These are phyloP conservation scores for Silurus glanis DNA, from an alignment of 2,113 vertebrate genomes.

Conservation along the genomic window DNA sequence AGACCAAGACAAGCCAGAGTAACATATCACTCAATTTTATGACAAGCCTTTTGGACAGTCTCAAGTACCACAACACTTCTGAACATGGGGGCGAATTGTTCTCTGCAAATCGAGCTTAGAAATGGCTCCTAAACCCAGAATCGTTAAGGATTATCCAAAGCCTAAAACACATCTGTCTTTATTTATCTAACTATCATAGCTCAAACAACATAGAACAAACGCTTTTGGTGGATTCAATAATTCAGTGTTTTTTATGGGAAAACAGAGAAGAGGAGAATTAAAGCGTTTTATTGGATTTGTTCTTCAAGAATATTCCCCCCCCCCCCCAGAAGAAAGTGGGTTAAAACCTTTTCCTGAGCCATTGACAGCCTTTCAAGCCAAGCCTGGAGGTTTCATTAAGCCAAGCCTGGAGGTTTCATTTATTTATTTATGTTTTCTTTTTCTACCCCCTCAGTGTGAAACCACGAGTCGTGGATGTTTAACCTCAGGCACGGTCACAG, in stretches of 20 bases:
- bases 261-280: constrained; percentile 21
- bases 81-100: neutral
- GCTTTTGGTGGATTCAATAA: constrained; percentile 22
- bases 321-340: neutral
- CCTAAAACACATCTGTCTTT: constrained; percentile 24
- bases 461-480: constrained; percentile 44
- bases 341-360: constrained; percentile 7
- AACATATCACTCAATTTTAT: neutral
- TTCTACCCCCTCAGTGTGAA: constrained; percentile 10
- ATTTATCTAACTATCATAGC: constrained; percentile 36
- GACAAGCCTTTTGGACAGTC: neutral
- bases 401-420: constrained; percentile 29
- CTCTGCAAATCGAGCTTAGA: neutral
- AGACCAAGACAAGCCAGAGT: neutral
- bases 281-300: constrained; percentile 35
- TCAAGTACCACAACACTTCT: neutral
- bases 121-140: constrained; percentile 5
- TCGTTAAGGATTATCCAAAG: constrained; percentile 17
- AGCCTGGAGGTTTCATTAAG: constrained; percentile 27
- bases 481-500: constrained; percentile 27
- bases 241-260: constrained; percentile 2
- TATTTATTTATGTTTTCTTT: constrained; percentile 27
- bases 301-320: constrained; percentile 18
- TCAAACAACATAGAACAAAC: neutral
- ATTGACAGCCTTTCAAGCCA: constrained; percentile 29